Evolutionary conservation across 2,113 vertebrate species (phyloP), one percentile per base, ranked within the genome.

Genomic region (Bungarus multicinctus): DNA sequence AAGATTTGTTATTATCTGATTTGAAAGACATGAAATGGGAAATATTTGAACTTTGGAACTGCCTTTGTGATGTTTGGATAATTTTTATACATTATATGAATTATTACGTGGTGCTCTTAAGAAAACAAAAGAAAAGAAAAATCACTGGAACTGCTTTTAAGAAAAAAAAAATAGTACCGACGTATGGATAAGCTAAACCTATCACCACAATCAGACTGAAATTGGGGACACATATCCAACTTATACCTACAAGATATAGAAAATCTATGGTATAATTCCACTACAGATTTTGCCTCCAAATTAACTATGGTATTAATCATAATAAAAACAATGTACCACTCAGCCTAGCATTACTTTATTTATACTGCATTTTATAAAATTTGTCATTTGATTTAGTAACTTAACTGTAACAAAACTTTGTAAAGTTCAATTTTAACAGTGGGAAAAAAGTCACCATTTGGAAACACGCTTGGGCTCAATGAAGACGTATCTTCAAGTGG

Each of bases 51-150:
- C 94, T 96, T 97, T 98, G 96, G 96, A 97, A 97, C 93, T n/a
- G 91, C 93, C 53, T 97, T 97, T 97, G 97, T 97, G 95, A 97
- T 97, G 95, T 96, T 97, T 97, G 96, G 96, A 97, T 94, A 89
- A 93, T 6, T 1, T 4, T 88, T 91, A 93, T 92, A 93, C 92
- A 96, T 95, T 95, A 94, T 97, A 94, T 95, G 90, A 97, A 95
- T 96, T 96, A 97, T 92, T 95, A 96, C 95, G 94, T 95, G 94
- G 96, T 95, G 94, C 91, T 96, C 95, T 95, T 96, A 96, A 95
- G 94, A 94, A 97, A 97, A 97, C 94, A 95, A 96, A 95, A n/a
- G n/a, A n/a, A 95, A 97, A 34, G 96, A 96, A 97, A 96, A 94
- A 96, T 95, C 90, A 95, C 95, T 97, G 97, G 96, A 97, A 97